Evolutionary conservation across 2,797 vertebrate genomes (phyloP).

Genomic region (Oreortyx pictus): DNA sequence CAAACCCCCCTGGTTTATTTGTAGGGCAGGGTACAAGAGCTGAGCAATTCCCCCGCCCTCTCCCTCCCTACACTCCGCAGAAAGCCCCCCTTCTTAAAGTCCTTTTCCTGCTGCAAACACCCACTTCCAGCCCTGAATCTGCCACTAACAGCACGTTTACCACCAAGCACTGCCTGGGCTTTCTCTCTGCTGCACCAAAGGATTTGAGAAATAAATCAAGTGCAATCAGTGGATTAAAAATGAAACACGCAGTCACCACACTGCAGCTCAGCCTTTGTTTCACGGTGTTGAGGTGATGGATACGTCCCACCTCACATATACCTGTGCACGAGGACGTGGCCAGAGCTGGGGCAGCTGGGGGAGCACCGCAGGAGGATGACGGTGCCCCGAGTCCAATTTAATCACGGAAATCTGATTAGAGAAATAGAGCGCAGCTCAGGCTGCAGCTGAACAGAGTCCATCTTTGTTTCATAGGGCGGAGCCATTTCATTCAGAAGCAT

Average conservation of each 20-base stretch:
- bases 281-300: neutral
- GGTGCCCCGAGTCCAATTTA: neutral
- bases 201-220: slow-evolving; percentile 20
- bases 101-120: neutral
- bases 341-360: accelerated
- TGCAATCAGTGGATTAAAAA: neutral
- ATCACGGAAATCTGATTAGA: too few relatives aligned
- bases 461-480: slow-evolving; percentile 46
- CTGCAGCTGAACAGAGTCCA: slow-evolving; percentile 16
- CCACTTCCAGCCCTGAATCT: neutral
- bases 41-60: neutral
- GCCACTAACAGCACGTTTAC: neutral
- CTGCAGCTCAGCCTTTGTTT: neutral
- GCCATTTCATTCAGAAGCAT: neutral
- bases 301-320: accelerated
- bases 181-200: neutral
- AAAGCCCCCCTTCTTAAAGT: neutral
- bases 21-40: neutral
- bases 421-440: neutral
- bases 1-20: neutral
- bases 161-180: neutral
- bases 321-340: accelerated
- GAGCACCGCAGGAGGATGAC: accelerated
- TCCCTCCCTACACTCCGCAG: neutral
- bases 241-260: accelerated